Percentiles rank a stretch among this genome's conserved stretches.
Evolutionary conservation across 2,888 invertebrate species (phyloP).

Genomic region (Halictus quadricinctus): DNA sequence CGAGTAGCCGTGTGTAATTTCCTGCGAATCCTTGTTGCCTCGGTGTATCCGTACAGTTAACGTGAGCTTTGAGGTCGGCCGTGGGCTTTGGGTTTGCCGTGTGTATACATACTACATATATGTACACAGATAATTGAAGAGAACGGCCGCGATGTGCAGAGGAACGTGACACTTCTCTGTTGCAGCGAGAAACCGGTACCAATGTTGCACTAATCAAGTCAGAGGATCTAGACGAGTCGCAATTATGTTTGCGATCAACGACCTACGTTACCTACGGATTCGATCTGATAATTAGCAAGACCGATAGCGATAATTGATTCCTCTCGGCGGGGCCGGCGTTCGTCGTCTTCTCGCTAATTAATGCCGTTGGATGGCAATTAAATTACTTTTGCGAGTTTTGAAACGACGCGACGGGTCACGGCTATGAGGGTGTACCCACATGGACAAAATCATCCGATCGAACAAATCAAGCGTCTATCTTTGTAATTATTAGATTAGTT

Average conservation of each 20-base stretch:
- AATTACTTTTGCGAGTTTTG: background rate
- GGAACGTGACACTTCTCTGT: slow-evolving; percentile 44
- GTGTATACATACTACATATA: background rate
- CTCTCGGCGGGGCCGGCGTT: background rate
- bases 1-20: slow-evolving; percentile 36
- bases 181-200: slow-evolving; percentile 26
- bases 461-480: no score
- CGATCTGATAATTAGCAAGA: background rate
- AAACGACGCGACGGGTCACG: background rate
- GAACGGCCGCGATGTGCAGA: slow-evolving; percentile 50
- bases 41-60: slow-evolving; percentile 32
- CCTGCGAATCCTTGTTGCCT: slow-evolving; percentile 35
- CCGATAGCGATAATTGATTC: background rate
- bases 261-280: background rate
- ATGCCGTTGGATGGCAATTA: background rate
- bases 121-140: slow-evolving; percentile 39
- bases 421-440: no score
- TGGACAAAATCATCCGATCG: background rate
- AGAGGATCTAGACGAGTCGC: background rate
- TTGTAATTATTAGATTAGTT: no score
- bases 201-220: slow-evolving; percentile 15
- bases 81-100: slow-evolving; percentile 15
- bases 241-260: slow-evolving; percentile 13
- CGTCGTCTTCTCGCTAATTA: background rate
- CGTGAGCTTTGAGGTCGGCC: slow-evolving; percentile 47